Evolutionary conservation across 2,888 invertebrate genomes (phyloP).

Genomic region (Anarsia innoxiella): DNA sequence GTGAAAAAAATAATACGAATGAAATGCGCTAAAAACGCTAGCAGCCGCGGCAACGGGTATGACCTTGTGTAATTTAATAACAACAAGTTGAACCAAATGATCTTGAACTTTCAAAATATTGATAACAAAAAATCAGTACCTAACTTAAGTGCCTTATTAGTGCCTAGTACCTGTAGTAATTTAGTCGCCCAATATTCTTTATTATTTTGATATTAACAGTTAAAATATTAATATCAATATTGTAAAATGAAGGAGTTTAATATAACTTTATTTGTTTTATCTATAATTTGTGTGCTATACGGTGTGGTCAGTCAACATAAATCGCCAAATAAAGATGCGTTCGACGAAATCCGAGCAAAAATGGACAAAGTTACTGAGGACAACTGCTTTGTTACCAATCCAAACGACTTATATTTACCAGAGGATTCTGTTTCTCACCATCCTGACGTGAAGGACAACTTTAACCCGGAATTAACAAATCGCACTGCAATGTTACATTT

Average conservation of each 20-base stretch:
- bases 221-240: constrained; percentile 9
- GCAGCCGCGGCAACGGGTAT: no score
- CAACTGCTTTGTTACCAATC: constrained; percentile 92
- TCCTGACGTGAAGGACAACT: constrained; percentile 95
- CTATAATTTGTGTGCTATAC: constrained; percentile 61
- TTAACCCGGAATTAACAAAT: constrained; percentile 95
- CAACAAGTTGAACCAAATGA: no score
- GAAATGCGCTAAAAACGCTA: no score
- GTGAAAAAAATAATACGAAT: no score
- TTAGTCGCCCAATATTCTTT: no score
- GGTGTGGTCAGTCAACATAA: constrained; percentile 90
- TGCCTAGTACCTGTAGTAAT: no score
- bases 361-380: constrained; percentile 89
- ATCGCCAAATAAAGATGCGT: constrained; percentile 93
- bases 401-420: constrained; percentile 88
- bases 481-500: constrained; percentile 93
- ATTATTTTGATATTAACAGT: no score
- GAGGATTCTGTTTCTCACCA: constrained; percentile 91
- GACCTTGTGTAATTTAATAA: no score
- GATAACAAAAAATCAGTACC: no score
- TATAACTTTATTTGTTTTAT: constrained; percentile 42
- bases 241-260: constrained; percentile 53
- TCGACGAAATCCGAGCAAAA: constrained; percentile 89
- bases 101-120: no score
- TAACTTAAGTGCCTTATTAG: no score